Conservation (phyloP, 1,140 invertebrate species). For the Drosophila ananassae region DNA sequence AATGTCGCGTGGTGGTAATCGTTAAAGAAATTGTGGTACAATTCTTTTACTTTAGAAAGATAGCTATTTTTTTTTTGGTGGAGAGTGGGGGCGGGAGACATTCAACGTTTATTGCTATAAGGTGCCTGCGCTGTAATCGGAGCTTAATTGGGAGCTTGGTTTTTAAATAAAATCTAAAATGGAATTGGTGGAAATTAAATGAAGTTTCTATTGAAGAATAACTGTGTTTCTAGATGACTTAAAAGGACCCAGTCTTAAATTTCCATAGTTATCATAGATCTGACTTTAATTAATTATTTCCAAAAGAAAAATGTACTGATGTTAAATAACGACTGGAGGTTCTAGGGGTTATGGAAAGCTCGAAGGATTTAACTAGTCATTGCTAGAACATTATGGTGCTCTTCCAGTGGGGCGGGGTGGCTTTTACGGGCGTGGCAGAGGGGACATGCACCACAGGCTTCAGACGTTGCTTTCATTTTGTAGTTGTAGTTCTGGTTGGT, state of each 20-base stretch:
- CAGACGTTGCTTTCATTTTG: conserved; percentile 34
- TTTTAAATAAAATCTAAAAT: neutral
- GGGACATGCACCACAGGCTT: conserved; percentile 48
- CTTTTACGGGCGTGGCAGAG: conserved; percentile 9
- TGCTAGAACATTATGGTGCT: conserved; percentile 12
- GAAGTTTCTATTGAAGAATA: neutral
- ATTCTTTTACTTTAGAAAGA: conserved; percentile 7
- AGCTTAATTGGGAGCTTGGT: conserved; percentile 21
- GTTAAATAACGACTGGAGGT: neutral
- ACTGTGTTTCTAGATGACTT: neutral
- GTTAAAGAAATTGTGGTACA: conserved; percentile 22
- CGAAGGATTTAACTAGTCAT: neutral
- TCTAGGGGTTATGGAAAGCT: neutral
- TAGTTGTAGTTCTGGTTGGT: conserved; percentile 22
- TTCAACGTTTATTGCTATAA: conserved; percentile 43
- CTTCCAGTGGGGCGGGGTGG: conserved; percentile 8
- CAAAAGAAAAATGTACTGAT: neutral
- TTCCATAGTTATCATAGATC: neutral
- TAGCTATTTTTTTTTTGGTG: conserved; percentile 14
- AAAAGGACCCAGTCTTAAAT: neutral
- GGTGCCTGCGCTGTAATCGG: conserved; percentile 35
- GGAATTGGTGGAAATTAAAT: neutral
- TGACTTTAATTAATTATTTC: no score
- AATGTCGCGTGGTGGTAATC: conserved; percentile 57
- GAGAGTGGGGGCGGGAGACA: conserved; percentile 18